Conservation (phyloP, 2,113 vertebrate genomes). For the Nycticryphes semicollaris region DNA sequence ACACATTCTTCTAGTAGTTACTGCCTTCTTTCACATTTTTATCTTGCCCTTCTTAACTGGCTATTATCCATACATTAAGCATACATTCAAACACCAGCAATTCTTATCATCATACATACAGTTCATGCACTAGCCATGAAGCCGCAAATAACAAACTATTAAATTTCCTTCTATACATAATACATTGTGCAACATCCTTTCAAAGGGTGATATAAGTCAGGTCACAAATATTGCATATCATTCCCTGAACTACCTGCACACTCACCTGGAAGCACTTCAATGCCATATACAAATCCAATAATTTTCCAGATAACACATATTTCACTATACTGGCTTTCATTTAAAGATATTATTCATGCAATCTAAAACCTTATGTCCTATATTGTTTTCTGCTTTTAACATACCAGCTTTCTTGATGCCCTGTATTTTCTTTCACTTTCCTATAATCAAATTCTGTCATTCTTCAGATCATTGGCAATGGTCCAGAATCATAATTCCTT, state of each 20-base stretch:
- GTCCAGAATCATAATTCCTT: not conserved
- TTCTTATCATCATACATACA: not conserved
- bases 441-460: not conserved
- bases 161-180: not conserved
- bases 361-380: not conserved
- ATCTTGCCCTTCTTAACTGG: not conserved
- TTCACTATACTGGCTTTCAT: not conserved
- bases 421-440: not conserved
- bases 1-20: not conserved
- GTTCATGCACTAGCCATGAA: fast-evolving
- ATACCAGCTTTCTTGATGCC: not conserved
- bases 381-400: not conserved
- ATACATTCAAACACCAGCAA: not conserved
- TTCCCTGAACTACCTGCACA: not conserved
- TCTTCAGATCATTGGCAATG: not conserved
- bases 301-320: not conserved
- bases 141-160: not conserved
- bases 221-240: not conserved
- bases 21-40: not conserved
- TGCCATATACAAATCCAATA: not conserved
- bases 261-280: not conserved
- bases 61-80: not conserved
- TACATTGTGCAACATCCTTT: not conserved
- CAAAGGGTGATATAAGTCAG: not conserved
- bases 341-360: not conserved